phyloP scores from a whole-genome alignment of 2,113 vertebrate genomes.

The Rostratula benghalensis region DNA sequence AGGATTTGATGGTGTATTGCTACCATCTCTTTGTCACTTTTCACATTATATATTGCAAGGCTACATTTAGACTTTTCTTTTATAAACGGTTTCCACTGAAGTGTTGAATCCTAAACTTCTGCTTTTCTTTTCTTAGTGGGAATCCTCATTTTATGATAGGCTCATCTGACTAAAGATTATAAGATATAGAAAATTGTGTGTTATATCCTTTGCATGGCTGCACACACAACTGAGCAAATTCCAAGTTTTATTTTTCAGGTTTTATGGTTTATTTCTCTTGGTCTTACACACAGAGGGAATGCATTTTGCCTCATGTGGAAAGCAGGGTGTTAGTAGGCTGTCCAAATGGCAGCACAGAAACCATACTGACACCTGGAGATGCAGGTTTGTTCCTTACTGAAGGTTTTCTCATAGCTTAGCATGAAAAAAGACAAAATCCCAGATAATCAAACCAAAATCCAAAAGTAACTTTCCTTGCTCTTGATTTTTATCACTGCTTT shows the following conservation, averaged over 20 bases:
- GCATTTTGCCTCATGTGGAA: neutral
- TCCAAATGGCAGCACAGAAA: neutral
- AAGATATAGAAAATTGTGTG: neutral
- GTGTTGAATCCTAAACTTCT: neutral
- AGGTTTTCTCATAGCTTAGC: neutral
- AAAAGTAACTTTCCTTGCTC: neutral
- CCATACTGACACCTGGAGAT: neutral
- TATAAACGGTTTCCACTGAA: neutral
- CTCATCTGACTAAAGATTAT: neutral
- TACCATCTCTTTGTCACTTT: constrained; percentile 58
- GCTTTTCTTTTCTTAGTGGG: neutral
- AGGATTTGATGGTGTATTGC: constrained; percentile 47
- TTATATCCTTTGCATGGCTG: neutral
- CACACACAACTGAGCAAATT: neutral
- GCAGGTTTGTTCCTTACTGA: neutral
- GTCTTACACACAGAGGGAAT: neutral
- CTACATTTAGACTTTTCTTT: neutral
- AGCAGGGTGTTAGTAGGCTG: neutral
- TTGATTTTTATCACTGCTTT: neutral
- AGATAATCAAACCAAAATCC: neutral
- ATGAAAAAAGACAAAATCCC: neutral
- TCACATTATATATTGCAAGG: neutral
- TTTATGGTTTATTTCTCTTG: neutral
- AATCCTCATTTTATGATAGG: neutral
- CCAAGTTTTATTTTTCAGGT: neutral